Evolutionary conservation across 2,888 invertebrate species (phyloP), one percentile per base, ranked within the genome.

Genomic region (Drosophila anomalipes): DNA sequence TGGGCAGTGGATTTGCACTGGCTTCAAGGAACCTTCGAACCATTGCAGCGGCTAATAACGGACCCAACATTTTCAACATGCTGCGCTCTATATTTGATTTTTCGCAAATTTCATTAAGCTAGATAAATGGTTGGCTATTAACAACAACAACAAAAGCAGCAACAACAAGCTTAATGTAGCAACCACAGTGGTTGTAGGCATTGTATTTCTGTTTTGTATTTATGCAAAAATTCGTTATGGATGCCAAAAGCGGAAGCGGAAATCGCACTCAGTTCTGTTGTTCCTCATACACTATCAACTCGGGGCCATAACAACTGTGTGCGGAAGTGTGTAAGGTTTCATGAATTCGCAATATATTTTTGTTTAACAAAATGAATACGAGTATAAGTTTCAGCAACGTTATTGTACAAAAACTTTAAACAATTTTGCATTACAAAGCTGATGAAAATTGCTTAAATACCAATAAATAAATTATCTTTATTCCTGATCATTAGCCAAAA

Each of bases 91-190:
- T 67, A 74, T 89, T 89, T 81, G 88, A 82, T 80, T 82, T 84
- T 79, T 83, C 66, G 82, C 87, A 86, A 91, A 90, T 92, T 92
- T 92, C 93, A 92, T 92, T 92, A 92, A 92, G 90, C 91, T 89
- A 92, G 91, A 92, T 92, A 92, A 92, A 92, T 92, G 93, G 84
- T 78, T 81, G 77, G 74, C 91, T 91, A 92, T 92, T 92, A 92
- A 84, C 75, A 81, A 70, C 77, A 77, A 69, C 79, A 85, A 54
- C 65, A 81, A 70, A 75, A 77, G 67, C 78, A 85, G 47, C 63
- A 77, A 70, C 53, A 71, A 22, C 35, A 33, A 52, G 32, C 72
- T 30, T 49, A 57, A 63, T 63, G 26, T 44, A 33, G 52, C 60
- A 68, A 26, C 58, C 53, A 61, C 39, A 54, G 49, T 16, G 39